A percentile compares a stretch with the other conserved stretches of the same genome.
Conservation (phyloP, 1,140 invertebrate genomes). For the Diorhabda elongata region DNA sequence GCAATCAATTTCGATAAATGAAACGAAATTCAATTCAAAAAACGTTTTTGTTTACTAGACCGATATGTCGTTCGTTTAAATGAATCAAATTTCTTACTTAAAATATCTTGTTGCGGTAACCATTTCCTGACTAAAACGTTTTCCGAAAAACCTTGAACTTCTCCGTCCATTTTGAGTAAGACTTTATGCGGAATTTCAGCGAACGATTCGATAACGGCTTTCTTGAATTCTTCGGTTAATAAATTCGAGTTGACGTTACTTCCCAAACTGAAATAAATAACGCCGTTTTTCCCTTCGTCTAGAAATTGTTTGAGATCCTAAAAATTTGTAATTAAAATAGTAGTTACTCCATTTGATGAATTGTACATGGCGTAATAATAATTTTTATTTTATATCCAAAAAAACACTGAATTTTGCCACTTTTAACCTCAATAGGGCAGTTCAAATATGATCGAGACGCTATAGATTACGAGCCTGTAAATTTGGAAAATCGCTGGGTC, state of each 20-base stretch:
- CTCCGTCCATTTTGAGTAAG: conserved; percentile 56
- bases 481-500: no score
- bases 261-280: conserved; percentile 58
- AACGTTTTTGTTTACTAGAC: no score
- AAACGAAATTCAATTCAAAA: no score
- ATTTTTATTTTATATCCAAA: no score
- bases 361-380: no score
- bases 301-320: conserved; percentile 50
- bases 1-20: no score
- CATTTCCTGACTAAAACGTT: conserved; percentile 58
- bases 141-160: conserved; percentile 44
- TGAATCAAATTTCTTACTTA: conserved; percentile 23
- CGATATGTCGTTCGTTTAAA: no score
- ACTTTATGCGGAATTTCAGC: conserved; percentile 52
- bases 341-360: no score
- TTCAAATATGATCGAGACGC: no score
- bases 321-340: conserved; percentile 1
- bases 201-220: conserved; percentile 51
- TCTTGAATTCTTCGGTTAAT: conserved; percentile 48
- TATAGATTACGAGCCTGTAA: no score
- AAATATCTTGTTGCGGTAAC: conserved; percentile 54
- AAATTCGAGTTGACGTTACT: conserved; percentile 54
- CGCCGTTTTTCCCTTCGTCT: conserved; percentile 51
- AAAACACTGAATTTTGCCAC: no score
- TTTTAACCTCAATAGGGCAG: no score